These are phyloP conservation scores for Oligia fasciuncula DNA, from an alignment of 2,888 invertebrate genomes.

Conservation along the genomic window DNA sequence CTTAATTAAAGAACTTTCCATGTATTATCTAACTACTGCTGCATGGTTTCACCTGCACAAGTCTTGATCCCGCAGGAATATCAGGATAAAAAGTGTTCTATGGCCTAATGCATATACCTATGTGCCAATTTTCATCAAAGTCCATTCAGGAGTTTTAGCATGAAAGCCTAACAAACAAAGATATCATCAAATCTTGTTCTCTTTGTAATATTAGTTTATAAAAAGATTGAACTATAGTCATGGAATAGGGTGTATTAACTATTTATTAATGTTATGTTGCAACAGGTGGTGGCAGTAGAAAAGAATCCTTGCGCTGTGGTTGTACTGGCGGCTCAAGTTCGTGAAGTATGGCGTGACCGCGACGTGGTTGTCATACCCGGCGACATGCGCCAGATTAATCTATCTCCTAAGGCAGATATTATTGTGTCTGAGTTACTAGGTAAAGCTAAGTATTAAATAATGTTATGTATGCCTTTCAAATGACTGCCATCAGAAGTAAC, in stretches of 20 bases:
- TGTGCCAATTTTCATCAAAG: too few species aligned
- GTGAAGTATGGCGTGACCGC: slow-evolving; percentile 94
- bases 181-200: too few species aligned
- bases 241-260: not conserved
- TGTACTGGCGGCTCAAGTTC: slow-evolving; percentile 93
- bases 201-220: too few species aligned
- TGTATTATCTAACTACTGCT: not conserved
- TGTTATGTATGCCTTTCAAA: not conserved
- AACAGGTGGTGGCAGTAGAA: slow-evolving; percentile 97
- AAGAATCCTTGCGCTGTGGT: slow-evolving; percentile 99
- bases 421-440: slow-evolving; percentile 98
- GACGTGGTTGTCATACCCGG: slow-evolving; percentile 94
- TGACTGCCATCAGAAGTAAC: not conserved
- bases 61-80: not conserved
- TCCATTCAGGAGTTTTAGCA: too few species aligned
- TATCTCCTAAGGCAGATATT: slow-evolving; percentile 97
- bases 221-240: not conserved
- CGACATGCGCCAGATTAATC: slow-evolving; percentile 96
- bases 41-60: not conserved
- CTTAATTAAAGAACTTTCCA: not conserved
- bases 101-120: too few species aligned
- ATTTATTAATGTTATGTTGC: not conserved
- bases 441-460: slow-evolving; percentile 63
- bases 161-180: too few species aligned
- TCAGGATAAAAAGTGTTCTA: not conserved